A percentile compares a stretch with the other conserved stretches of the same genome.
These are phyloP conservation scores for Noctua comes DNA, from an alignment of 2,888 invertebrate species.

Conservation along the genomic window DNA sequence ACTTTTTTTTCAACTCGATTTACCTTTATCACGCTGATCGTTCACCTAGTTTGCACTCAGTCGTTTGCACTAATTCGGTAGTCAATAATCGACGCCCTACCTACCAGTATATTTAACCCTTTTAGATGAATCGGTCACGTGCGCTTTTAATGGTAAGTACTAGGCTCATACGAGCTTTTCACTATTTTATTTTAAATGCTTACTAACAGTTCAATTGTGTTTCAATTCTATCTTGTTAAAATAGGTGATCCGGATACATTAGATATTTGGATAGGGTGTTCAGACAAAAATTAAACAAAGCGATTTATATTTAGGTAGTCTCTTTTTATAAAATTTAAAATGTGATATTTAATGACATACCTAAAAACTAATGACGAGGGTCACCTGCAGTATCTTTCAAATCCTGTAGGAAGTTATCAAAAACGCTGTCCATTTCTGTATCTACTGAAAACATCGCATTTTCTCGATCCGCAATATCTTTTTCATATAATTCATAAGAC, in stretches of 20 bases:
- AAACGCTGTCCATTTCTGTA: slow-evolving; percentile 60
- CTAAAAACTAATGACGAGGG: neutral
- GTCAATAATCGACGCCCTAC: slow-evolving; percentile 11
- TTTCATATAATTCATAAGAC: slow-evolving; percentile 61
- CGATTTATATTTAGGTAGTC: neutral
- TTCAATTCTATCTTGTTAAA: slow-evolving; percentile 3
- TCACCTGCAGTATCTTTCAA: slow-evolving; percentile 7
- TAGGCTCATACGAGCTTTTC: slow-evolving; percentile 18
- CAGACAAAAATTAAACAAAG: slow-evolving; percentile 16
- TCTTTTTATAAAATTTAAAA: neutral
- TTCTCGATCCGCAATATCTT: slow-evolving; percentile 64
- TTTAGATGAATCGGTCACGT: slow-evolving; percentile 42
- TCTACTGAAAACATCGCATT: slow-evolving; percentile 68
- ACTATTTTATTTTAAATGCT: slow-evolving; percentile 13
- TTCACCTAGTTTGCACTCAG: neutral
- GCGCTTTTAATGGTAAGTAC: slow-evolving; percentile 12
- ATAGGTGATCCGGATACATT: neutral
- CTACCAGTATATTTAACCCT: slow-evolving; percentile 6
- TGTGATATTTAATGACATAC: neutral
- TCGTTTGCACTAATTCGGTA: neutral
- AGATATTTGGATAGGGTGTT: neutral
- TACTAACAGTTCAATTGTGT: slow-evolving; percentile 12
- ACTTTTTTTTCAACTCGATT: neutral
- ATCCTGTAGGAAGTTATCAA: slow-evolving; percentile 59
- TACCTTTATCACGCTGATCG: neutral